Evolutionary conservation across 1,140 invertebrate genomes (phyloP), one percentile per base, ranked within the genome.

Genomic region (Glomeris maerens): DNA sequence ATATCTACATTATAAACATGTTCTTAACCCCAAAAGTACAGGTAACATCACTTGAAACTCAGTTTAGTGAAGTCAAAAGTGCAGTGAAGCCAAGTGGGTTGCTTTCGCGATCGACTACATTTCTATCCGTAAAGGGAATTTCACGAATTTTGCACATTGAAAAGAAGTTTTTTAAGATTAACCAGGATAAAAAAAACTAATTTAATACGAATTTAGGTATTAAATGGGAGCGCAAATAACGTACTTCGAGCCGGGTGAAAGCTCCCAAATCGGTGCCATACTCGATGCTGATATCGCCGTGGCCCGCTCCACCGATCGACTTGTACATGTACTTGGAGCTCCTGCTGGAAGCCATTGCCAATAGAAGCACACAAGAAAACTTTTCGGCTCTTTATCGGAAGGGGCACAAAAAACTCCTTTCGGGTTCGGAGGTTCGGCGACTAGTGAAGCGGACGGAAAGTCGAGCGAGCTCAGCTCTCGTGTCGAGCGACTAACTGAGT

Each of bases 191-290:
- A 25, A 52, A 25, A 52, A 51, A 52, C 22, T 29, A 22, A 52
- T 22, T 25, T 51, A 52, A 27, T 51, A 17, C 10, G 10, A 52
- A 13, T 21, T 38, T 52, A 3, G 1, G 3, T 2, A 7, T 26
- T 29, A 22, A 22, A 13, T n/a, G 13, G 13, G 10, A 47, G 21
- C 5, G 3, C 23, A 22, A 49, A 28, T 49, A 4, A 66, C 72
- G 71, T 85, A 93, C 88, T 84, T 91, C 87, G 70, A 92, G 79
- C 68, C 87, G 82, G 69, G 84, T 81, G 67, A 92, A 78, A 68
- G 85, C 83, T 72, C 82, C 88, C 67, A 92, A 74, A 74, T 93
- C 87, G 72, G 84, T 78, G 68, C 80, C 81, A 74, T 91, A 91
- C 73, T 91, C 88, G 73, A 92, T 88, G 77, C 80, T 88, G 67